phyloP scores from a whole-genome alignment of 2,797 vertebrate species.

The Takifugu ocellatus region DNA sequence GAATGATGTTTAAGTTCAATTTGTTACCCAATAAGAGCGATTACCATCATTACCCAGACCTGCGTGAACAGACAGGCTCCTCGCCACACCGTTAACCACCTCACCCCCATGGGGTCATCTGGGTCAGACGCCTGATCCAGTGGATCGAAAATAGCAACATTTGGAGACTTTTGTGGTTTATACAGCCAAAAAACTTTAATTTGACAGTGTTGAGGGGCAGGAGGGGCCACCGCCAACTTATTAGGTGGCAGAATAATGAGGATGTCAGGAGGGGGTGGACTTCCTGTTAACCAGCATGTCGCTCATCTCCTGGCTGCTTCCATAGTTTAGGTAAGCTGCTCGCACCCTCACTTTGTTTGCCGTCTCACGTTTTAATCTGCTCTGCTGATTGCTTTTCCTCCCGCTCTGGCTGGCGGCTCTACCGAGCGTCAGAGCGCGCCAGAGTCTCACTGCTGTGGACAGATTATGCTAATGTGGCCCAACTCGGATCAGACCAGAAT shows the following conservation, averaged over 20 bases:
- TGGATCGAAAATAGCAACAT: conserved; percentile 19
- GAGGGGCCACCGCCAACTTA: background rate
- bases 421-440: conserved; percentile 41
- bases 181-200: background rate
- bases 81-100: conserved; percentile 46
- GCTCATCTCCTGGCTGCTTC: conserved; percentile 23
- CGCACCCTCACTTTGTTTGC: conserved; percentile 56
- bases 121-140: background rate
- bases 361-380: conserved; percentile 56
- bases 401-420: conserved; percentile 46
- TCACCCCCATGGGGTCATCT: conserved; percentile 48
- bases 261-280: conserved; percentile 35
- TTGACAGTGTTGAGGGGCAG: background rate
- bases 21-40: too few relatives aligned
- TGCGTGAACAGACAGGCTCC: conserved; percentile 62
- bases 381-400: conserved; percentile 57
- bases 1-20: too few relatives aligned
- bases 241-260: conserved; percentile 12
- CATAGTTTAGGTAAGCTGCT: conserved; percentile 25
- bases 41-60: conserved; percentile 16
- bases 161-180: too few relatives aligned
- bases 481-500: conserved; percentile 18
- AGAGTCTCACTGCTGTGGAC: conserved; percentile 50
- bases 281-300: conserved; percentile 50
- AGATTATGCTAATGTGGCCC: conserved; percentile 60